These are phyloP conservation scores for Ictalurus furcatus DNA, from an alignment of 2,113 vertebrate genomes.

Conservation along the genomic window DNA sequence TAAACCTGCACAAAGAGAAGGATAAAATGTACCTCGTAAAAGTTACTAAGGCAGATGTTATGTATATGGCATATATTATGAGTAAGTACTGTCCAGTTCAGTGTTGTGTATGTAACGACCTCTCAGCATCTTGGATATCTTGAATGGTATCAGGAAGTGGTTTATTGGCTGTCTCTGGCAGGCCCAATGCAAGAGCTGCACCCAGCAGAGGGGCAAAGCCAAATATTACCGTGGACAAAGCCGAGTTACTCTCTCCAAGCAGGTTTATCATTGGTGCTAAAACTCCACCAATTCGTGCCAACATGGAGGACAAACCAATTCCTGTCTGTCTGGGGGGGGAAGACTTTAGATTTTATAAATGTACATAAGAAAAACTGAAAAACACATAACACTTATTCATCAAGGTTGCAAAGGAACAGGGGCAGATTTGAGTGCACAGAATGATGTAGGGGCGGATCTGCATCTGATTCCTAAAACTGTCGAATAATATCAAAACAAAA, in stretches of 20 bases:
- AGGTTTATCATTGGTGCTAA: conserved; percentile 75
- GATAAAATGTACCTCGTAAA: background rate
- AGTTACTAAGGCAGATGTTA: background rate
- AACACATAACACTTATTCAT: background rate
- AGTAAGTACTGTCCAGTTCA: background rate
- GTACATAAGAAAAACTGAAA: background rate
- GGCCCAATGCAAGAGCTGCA: conserved; percentile 68
- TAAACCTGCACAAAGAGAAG: conserved; percentile 51
- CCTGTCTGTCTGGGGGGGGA: conserved; percentile 76
- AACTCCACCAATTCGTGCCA: conserved; percentile 76
- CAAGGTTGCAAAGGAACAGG: background rate
- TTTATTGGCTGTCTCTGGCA: conserved; percentile 74
- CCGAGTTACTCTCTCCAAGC: conserved; percentile 60
- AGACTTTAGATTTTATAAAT: background rate
- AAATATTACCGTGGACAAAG: conserved; percentile 71
- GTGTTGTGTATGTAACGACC: conserved; percentile 8
- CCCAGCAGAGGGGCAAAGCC: conserved; percentile 71
- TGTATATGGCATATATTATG: background rate
- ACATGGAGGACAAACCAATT: conserved; percentile 75
- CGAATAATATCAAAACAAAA: background rate
- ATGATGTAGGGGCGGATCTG: background rate
- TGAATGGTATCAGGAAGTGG: conserved; percentile 78
- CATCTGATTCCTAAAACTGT: background rate
- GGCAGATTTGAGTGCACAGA: background rate
- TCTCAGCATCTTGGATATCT: conserved; percentile 73